Conservation (phyloP, 2,797 vertebrate species). For the Anabas testudineus region DNA sequence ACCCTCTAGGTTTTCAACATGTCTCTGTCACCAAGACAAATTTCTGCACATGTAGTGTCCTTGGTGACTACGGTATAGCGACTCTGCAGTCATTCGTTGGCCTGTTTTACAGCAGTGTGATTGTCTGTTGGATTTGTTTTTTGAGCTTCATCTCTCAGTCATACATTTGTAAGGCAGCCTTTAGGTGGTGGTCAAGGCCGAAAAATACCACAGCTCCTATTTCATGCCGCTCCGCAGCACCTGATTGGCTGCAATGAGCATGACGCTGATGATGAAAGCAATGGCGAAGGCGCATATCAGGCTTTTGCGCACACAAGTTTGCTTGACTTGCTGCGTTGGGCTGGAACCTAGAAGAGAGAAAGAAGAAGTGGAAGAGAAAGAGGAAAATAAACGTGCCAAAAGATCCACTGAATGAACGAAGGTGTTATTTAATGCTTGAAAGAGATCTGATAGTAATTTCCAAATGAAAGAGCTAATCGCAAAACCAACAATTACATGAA, state of each 20-base stretch:
- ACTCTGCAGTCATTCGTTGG: conserved; percentile 22
- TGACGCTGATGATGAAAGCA: conserved; percentile 98
- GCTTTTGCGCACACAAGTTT: conserved; percentile 97
- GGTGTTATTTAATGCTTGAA: conserved; percentile 48
- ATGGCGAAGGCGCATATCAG: conserved; percentile 98
- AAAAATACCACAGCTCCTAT: conserved; percentile 69
- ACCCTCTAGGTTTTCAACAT: not conserved
- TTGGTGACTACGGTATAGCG: conserved; percentile 22
- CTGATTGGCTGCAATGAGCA: conserved; percentile 98
- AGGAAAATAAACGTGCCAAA: conserved; percentile 9
- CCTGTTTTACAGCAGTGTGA: conserved; percentile 45
- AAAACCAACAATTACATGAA: conserved; percentile 40
- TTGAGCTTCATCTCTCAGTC: conserved; percentile 43
- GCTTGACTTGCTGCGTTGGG: conserved; percentile 97
- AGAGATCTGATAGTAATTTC: conserved; percentile 57
- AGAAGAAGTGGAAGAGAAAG: not conserved
- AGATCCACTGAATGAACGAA: conserved; percentile 28
- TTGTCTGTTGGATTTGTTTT: conserved; percentile 48
- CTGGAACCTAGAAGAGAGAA: conserved; percentile 81
- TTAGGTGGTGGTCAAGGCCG: conserved; percentile 53
- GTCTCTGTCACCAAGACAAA: conserved; percentile 26
- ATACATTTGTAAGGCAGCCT: conserved; percentile 46
- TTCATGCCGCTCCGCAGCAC: conserved; percentile 98
- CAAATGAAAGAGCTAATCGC: conserved; percentile 50
- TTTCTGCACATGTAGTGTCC: conserved; percentile 37